Evolutionary conservation across 2,113 vertebrate genomes (phyloP).

Genomic region (Brachyistius frenatus): DNA sequence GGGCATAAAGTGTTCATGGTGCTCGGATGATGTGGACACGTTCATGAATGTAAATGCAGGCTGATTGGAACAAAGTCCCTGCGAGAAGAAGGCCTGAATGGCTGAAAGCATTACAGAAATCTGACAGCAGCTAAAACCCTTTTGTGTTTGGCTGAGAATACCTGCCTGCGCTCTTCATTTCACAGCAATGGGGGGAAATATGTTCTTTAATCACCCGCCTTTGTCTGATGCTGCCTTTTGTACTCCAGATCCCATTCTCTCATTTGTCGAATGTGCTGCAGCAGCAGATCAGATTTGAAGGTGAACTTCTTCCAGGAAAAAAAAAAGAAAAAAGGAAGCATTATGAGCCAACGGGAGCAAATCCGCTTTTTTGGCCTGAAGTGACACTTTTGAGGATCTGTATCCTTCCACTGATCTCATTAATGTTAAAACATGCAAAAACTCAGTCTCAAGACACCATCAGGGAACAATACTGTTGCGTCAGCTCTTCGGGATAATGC

Average conservation of each 20-base stretch:
- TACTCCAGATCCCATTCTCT: constrained; percentile 19
- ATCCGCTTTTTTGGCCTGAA: constrained; percentile 49
- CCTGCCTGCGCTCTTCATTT: constrained; percentile 21
- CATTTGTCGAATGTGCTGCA: constrained; percentile 36
- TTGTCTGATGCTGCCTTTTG: constrained; percentile 35
- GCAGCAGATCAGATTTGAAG: constrained; percentile 51
- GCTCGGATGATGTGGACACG: not conserved
- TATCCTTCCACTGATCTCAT: constrained; percentile 49
- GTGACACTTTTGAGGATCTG: constrained; percentile 52
- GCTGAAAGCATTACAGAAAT: constrained; percentile 23
- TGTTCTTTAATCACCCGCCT: constrained; percentile 25
- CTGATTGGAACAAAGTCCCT: not conserved
- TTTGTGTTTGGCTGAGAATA: constrained; percentile 12
- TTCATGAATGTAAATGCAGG: not conserved
- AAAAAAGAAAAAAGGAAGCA: constrained; percentile 1
- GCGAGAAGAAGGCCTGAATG: constrained; percentile 3
- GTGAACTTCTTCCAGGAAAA: constrained; percentile 20
- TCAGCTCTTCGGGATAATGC: constrained; percentile 59
- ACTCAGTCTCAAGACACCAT: constrained; percentile 27
- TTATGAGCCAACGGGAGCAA: constrained; percentile 33
- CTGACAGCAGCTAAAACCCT: constrained; percentile 20
- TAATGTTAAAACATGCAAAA: constrained; percentile 72
- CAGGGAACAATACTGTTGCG: constrained; percentile 35
- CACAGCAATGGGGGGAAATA: constrained; percentile 1
- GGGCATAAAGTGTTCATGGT: constrained; percentile 31